A percentile compares a stretch with the other conserved stretches of the same genome.
Conservation (phyloP, 2,113 vertebrate genomes). For the Equus quagga region DNA sequence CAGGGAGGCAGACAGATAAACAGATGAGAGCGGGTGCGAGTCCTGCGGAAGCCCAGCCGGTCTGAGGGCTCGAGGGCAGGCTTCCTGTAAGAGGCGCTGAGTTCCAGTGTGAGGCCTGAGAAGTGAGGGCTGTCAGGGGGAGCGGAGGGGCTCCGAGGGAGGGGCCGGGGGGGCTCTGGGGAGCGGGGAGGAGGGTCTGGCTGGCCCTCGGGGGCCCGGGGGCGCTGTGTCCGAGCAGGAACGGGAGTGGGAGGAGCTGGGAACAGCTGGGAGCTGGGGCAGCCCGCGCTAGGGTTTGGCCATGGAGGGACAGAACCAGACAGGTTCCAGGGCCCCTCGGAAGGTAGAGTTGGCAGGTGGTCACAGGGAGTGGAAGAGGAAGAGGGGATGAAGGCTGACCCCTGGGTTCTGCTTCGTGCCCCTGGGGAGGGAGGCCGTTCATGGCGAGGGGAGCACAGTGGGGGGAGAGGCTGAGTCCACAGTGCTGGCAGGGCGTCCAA, state of each 20-base stretch:
- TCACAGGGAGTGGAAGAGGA: not conserved
- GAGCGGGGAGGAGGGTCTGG: not conserved
- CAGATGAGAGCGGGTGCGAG: too few relatives aligned
- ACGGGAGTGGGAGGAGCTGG: not conserved
- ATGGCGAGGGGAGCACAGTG: rapidly evolving
- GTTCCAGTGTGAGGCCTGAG: not conserved
- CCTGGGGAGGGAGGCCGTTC: not conserved
- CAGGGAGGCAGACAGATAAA: rapidly evolving
- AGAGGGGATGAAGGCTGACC: not conserved
- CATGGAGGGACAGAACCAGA: too few relatives aligned
- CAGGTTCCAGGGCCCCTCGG: not conserved
- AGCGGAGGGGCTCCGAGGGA: too few relatives aligned
- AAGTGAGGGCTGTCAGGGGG: not conserved
- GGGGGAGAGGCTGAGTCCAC: not conserved
- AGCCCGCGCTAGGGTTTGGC: not conserved
- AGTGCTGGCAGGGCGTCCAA: rapidly evolving
- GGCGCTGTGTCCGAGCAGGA: rapidly evolving
- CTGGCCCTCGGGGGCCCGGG: not conserved
- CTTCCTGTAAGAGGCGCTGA: not conserved
- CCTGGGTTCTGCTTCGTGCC: not conserved
- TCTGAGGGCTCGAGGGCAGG: not conserved
- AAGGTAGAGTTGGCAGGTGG: not conserved
- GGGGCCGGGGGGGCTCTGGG: too few relatives aligned
- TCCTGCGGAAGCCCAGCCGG: not conserved
- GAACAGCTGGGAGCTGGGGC: not conserved